phyloP scores from a whole-genome alignment of 2,888 invertebrate genomes.

The Tribolium freemani region DNA sequence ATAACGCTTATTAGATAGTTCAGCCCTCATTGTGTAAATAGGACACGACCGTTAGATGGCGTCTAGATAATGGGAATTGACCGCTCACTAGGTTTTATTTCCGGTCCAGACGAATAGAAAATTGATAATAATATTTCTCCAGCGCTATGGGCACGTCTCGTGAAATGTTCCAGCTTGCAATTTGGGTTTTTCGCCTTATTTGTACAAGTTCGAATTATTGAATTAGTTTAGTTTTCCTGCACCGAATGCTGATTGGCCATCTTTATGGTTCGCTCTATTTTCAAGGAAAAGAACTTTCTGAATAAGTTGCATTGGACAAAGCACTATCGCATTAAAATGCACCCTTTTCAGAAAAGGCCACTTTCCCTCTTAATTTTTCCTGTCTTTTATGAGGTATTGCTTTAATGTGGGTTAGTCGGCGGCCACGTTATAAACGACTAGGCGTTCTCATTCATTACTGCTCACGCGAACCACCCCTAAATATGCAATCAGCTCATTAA shows the following conservation, averaged over 20 bases:
- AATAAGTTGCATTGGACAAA: too few species aligned
- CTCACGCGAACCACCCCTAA: conserved; percentile 47
- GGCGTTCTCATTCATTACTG: conserved; percentile 45
- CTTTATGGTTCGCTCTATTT: background rate
- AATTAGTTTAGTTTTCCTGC: background rate
- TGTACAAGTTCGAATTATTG: background rate
- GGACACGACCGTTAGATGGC: conserved; percentile 10
- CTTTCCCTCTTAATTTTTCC: background rate
- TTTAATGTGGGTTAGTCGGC: conserved; percentile 26
- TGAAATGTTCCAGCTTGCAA: background rate
- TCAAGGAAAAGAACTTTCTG: background rate
- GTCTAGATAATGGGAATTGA: conserved; percentile 5
- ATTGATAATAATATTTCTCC: background rate
- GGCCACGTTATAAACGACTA: conserved; percentile 32
- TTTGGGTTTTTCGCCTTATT: background rate
- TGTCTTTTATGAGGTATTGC: conserved; percentile 31
- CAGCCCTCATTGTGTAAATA: background rate
- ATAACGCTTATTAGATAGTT: conserved; percentile 42
- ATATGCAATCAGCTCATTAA: conserved; percentile 50
- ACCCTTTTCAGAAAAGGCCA: background rate
- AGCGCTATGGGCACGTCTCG: background rate
- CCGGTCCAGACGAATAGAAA: background rate
- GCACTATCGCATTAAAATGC: background rate
- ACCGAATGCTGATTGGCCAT: background rate
- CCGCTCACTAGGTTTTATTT: conserved; percentile 1